phyloP scores from a whole-genome alignment of 1,140 invertebrate species.

The Zophobas morio region DNA sequence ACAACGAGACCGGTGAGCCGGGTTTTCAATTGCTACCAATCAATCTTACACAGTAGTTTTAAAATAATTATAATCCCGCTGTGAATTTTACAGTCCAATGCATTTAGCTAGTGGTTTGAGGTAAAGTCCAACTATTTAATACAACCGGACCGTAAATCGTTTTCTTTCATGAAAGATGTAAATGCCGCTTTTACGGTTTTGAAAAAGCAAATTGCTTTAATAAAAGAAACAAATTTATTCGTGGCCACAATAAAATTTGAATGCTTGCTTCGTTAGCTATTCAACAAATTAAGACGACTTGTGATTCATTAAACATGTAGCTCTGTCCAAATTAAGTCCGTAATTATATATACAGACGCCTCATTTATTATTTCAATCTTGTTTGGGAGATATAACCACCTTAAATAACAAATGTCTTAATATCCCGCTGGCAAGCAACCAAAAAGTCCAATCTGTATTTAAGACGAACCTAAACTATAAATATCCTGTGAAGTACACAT shows the following conservation, averaged over 20 bases:
- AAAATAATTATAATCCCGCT: slow-evolving; percentile 27
- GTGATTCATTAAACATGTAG: slow-evolving; percentile 44
- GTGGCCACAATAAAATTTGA: slow-evolving; percentile 24
- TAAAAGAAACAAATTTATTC: slow-evolving; percentile 28
- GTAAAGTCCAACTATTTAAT: background rate
- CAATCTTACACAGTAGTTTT: slow-evolving; percentile 3
- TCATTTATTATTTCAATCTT: slow-evolving; percentile 32
- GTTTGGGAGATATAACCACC: slow-evolving; percentile 32
- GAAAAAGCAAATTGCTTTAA: slow-evolving; percentile 26
- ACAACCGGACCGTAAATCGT: slow-evolving; percentile 23
- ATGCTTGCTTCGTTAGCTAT: slow-evolving; percentile 24
- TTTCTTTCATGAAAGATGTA: background rate
- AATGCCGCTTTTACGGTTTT: slow-evolving; percentile 2
- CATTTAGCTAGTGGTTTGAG: slow-evolving; percentile 20
- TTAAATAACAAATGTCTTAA: slow-evolving; percentile 46
- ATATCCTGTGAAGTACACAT: slow-evolving; percentile 40
- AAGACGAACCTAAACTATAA: slow-evolving; percentile 36
- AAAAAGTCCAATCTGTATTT: slow-evolving; percentile 42
- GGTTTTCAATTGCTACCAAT: background rate
- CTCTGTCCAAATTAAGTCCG: slow-evolving; percentile 41
- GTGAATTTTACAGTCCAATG: slow-evolving; percentile 19
- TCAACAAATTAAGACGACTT: slow-evolving; percentile 45
- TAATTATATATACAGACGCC: slow-evolving; percentile 37
- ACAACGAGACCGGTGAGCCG: background rate
- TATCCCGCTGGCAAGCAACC: slow-evolving; percentile 46